A percentile compares a stretch with the other conserved stretches of the same genome.
Conservation (phyloP, 2,888 invertebrate species). For the Thalpophila matura region DNA sequence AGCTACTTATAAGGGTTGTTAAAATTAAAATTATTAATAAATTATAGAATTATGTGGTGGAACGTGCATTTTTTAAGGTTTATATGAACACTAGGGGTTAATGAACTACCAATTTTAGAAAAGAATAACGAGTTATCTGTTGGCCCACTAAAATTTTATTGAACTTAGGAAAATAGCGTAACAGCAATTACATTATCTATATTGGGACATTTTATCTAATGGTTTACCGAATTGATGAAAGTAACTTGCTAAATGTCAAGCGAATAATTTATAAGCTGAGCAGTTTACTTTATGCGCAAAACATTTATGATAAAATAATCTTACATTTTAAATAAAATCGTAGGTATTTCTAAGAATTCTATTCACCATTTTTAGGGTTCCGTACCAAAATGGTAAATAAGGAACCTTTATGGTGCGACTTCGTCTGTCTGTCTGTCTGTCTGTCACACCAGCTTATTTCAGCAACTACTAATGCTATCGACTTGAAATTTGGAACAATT, state of each 20-base stretch:
- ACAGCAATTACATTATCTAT: slow-evolving; percentile 5
- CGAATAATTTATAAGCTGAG: slow-evolving; percentile 6
- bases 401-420: too few relatives aligned
- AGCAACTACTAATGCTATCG: too few relatives aligned
- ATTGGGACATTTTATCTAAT: slow-evolving; percentile 6
- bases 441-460: too few relatives aligned
- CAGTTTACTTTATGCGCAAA: too few relatives aligned
- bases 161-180: not conserved
- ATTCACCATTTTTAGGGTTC: too few relatives aligned
- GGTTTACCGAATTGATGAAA: slow-evolving; percentile 10
- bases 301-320: too few relatives aligned
- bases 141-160: slow-evolving; percentile 17
- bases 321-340: too few relatives aligned
- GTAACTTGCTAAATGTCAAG: not conserved
- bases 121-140: not conserved
- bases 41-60: not conserved
- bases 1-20: not conserved
- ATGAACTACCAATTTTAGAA: slow-evolving; percentile 14
- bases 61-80: not conserved
- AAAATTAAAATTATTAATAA: slow-evolving; percentile 13
- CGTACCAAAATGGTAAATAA: too few relatives aligned
- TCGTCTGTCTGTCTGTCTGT: too few relatives aligned
- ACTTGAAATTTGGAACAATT: too few relatives aligned
- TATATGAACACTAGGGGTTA: not conserved
- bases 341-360: too few relatives aligned